Evolutionary conservation across 2,113 vertebrate genomes (phyloP), one percentile per base, ranked within the genome.

Genomic region (Amphiprion percula): DNA sequence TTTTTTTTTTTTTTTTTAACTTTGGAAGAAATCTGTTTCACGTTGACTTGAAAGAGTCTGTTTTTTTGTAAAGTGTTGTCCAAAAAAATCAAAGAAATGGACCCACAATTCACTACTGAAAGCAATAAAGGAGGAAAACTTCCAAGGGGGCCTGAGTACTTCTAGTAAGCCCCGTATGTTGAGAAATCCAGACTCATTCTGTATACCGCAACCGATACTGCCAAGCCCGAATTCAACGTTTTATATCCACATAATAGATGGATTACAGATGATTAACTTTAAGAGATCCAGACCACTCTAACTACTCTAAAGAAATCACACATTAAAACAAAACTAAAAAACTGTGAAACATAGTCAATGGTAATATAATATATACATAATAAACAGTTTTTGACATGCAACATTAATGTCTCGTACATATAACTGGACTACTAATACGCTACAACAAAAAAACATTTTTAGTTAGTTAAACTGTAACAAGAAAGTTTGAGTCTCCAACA

Each of bases 361-460:
- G 30, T 23, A 21, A 56, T 74, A 19, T 41, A 17, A 24, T n/a
- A 55, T 26, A 33, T 4, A 33, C 10, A 70, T 41, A 2, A 44
- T 28, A 68, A 76, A 66, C 19, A 24, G 33, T 49, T 52, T 64
- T 76, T 76, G 47, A 64, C 68, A 73, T 68, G 54, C 26, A 4
- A 10, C 61, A 64, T 73, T 46, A 74, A 44, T 44, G 74, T 75
- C 64, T 68, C 56, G 23, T 23, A 30, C 16, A 24, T 33, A 41
- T 26, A 52, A 33, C 19, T 10, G 14, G 1, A 69, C 6, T 47
- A 19, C 41, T 64, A 11, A 39, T 60, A 80, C 52, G 26, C 33
- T 14, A 39, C 0, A 30, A 11, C 28, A 9, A 33, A 46, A 24
- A 41, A 39, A 41, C 16, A 21, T 21, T 21, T 21, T 21, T 21